phyloP scores from a whole-genome alignment of 1,140 invertebrate species.

The Semibalanus balanoides region DNA sequence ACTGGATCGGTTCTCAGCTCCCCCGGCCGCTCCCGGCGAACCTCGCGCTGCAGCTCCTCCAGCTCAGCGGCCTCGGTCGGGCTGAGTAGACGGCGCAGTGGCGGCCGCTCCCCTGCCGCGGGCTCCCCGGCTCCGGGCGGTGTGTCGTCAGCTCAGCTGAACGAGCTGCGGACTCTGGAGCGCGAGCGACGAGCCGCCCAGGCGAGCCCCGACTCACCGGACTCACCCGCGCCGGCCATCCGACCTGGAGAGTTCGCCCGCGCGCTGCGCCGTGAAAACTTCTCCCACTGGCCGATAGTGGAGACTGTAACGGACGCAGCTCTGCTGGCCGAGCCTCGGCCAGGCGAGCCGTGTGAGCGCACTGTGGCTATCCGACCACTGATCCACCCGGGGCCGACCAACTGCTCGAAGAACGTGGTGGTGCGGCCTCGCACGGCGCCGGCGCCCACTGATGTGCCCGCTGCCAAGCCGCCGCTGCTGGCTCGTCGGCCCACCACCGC shows the following conservation, averaged over 20 bases:
- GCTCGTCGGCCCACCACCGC: slow-evolving; percentile 18
- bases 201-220: too few relatives aligned
- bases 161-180: neutral
- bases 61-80: neutral
- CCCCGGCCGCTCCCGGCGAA: neutral
- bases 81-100: neutral
- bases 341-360: slow-evolving; percentile 11
- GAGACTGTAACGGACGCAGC: slow-evolving; percentile 18
- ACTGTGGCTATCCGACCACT: slow-evolving; percentile 18
- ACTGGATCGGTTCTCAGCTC: neutral
- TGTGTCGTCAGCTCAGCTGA: neutral
- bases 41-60: neutral
- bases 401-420: slow-evolving; percentile 19
- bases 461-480: slow-evolving; percentile 16
- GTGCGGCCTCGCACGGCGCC: slow-evolving; percentile 18
- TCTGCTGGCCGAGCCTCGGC: slow-evolving; percentile 15
- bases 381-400: slow-evolving; percentile 18
- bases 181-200: neutral
- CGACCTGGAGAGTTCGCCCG: neutral
- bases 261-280: neutral
- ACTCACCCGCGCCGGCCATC: neutral
- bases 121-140: neutral
- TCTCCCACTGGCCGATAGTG: neutral
- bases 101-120: neutral
- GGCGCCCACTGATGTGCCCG: neutral